Evolutionary conservation across 2,113 vertebrate species (phyloP), one percentile per base, ranked within the genome.

Genomic region (Rhabdomys dilectus): DNA sequence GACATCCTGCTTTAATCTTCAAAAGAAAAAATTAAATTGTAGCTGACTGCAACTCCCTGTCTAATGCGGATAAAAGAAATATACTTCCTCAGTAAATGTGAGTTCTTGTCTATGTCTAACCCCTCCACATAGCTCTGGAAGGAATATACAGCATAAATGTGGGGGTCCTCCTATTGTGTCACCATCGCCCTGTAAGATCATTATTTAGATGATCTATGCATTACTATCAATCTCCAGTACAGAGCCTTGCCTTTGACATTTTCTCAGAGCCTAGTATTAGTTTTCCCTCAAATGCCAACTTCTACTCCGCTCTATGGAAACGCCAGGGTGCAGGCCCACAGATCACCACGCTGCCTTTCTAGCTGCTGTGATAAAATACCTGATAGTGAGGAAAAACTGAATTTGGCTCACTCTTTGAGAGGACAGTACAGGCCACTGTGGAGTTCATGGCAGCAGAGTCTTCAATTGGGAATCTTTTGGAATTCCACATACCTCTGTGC

Each of bases 1-100:
- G 29, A 51, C 42, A 91, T 51, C 78, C 17, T 77, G 31, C 45
- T 97, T 91, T 94, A 78, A 53, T 93, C 66, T 95, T 73, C 82
- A 87, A 75, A 92, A 95, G 68, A 82, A 88, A 75, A 78, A 68
- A 53, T 84, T 22, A 90, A 91, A 88, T 77, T 75, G 12, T 70
- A 95, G 77, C 62, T 85, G 51, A 95, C 51, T 95, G 34, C 53
- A 75, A 88, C 22, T 91, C 15, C 26, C 78, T 48, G 3, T 88
- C 96, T 91, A 51, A 62, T 9, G 58, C n/a, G 16, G 31, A n/a
- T 66, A 22, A 60, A 84, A 91, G 42, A 42, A 84, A 93, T n/a
- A 90, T 16, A 92, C 73, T 58, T 15, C 60, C 29, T 51, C 60
- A 68, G 22, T 45, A 15, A 51, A 0, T 53, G 51, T 45, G 36